phyloP scores from a whole-genome alignment of 2,888 invertebrate genomes.

The Rhagium mordax region DNA sequence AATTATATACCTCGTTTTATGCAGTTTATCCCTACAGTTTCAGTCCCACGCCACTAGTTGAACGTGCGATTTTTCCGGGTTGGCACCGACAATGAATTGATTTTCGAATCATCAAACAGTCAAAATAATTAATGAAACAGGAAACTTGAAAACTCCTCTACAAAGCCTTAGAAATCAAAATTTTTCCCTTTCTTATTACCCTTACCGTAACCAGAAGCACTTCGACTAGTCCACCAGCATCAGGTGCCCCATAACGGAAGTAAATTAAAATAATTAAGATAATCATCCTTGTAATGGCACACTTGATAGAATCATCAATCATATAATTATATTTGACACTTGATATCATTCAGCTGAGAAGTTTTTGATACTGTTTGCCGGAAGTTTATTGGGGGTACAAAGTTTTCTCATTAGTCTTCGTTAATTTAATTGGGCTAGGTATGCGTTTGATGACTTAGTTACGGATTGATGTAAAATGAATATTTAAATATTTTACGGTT shows the following conservation, averaged over 20 bases:
- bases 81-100: too few species aligned
- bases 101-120: too few species aligned
- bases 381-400: constrained; percentile 41
- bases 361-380: constrained; percentile 40
- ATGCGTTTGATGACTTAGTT: neutral
- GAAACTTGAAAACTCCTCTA: too few species aligned
- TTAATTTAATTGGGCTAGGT: constrained; percentile 40
- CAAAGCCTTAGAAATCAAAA: too few species aligned
- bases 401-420: constrained; percentile 59
- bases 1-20: constrained; percentile 44
- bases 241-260: neutral
- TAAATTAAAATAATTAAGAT: constrained; percentile 15
- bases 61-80: neutral
- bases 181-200: too few species aligned
- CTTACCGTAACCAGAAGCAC: too few species aligned
- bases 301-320: constrained; percentile 48
- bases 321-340: constrained; percentile 46
- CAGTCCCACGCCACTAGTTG: constrained; percentile 10
- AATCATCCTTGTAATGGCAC: neutral
- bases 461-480: neutral
- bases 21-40: constrained; percentile 3
- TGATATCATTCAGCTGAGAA: constrained; percentile 40
- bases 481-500: too few species aligned
- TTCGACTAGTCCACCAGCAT: neutral
- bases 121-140: too few species aligned